These are phyloP conservation scores for Mamestra configurata DNA, from an alignment of 1,140 invertebrate genomes.

Conservation along the genomic window DNA sequence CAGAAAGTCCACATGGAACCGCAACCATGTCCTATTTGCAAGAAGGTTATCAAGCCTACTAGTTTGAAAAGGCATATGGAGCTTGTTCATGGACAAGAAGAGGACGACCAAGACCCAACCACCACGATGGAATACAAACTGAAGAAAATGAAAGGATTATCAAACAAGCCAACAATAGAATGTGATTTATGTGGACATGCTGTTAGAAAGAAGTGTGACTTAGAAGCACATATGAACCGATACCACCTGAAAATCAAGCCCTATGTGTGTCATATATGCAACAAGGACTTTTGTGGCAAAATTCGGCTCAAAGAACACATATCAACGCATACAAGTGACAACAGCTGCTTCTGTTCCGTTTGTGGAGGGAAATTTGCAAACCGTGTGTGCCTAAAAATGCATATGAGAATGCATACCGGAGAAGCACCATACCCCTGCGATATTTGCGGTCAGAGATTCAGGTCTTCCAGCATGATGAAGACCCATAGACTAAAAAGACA, in stretches of 20 bases:
- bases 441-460: slow-evolving; percentile 63
- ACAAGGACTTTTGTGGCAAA: slow-evolving; percentile 61
- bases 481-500: slow-evolving; percentile 65
- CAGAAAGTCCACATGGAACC: slow-evolving; percentile 53
- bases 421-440: slow-evolving; percentile 65
- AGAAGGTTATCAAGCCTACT: slow-evolving; percentile 55
- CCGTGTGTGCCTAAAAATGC: slow-evolving; percentile 60
- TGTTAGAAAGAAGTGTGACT: slow-evolving; percentile 56
- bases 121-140: not conserved
- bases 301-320: slow-evolving; percentile 57
- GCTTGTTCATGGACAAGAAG: slow-evolving; percentile 27
- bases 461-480: slow-evolving; percentile 66
- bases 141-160: not conserved
- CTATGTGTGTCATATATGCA: slow-evolving; percentile 61
- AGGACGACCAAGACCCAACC: not conserved
- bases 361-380: slow-evolving; percentile 64
- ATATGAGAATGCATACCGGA: slow-evolving; percentile 64
- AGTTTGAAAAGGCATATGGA: slow-evolving; percentile 59
- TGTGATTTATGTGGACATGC: slow-evolving; percentile 57
- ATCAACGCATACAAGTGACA: slow-evolving; percentile 54
- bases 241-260: slow-evolving; percentile 66
- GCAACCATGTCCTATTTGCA: slow-evolving; percentile 54
- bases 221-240: slow-evolving; percentile 64
- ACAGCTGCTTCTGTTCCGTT: slow-evolving; percentile 55
- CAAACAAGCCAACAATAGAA: not conserved